Evolutionary conservation across 2,113 vertebrate genomes (phyloP), one percentile per base, ranked within the genome.

Genomic region (Pelecanus crispus): DNA sequence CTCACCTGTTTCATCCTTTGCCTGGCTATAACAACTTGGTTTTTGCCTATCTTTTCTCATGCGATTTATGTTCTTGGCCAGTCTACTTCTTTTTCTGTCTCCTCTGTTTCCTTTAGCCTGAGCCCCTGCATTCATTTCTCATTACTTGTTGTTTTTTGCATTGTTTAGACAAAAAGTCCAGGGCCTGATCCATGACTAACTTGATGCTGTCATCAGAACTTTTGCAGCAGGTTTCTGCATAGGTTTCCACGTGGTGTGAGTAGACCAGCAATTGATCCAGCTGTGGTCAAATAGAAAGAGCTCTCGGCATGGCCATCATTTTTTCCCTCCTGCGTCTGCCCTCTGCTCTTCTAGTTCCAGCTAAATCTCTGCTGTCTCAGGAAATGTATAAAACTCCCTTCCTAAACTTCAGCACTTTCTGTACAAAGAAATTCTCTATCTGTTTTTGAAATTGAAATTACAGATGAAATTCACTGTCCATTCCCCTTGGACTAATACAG

Each of bases 391-490:
- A 90, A 94, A 83, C 31, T 83, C 63, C n/a, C 13, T 82, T 65
- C 31, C 32, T 58, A 86, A 92, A 88, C 19, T 89, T 82, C 79
- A 86, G 28, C 20, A 66, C 29, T 90, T 94, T 88, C n/a, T 58
- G 10, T 66, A 77, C n/a, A 56, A 61, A 82, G 58, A 80, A 85
- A 90, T 65, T 29, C 17, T 45, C 65, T 84, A 86, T 90, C 47
- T 1, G 0, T 88, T 73, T 95, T 90, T 94, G 85, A 94, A 96
- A 94, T 36, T 90, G 90, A 92, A 93, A 92, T 93, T 77, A 77
- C 18, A 67, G 81, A 83, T 78, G 74, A 93, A 90, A 96, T 95
- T 93, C 71, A 47, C 32, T 77, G 34, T 81, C 59, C 42, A 31
- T 88, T 92, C 93, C 87, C 87, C 70, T 9, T 88, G 85, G 88